phyloP scores from a whole-genome alignment of 2,797 vertebrate genomes.

The Rachycentron canadum region DNA sequence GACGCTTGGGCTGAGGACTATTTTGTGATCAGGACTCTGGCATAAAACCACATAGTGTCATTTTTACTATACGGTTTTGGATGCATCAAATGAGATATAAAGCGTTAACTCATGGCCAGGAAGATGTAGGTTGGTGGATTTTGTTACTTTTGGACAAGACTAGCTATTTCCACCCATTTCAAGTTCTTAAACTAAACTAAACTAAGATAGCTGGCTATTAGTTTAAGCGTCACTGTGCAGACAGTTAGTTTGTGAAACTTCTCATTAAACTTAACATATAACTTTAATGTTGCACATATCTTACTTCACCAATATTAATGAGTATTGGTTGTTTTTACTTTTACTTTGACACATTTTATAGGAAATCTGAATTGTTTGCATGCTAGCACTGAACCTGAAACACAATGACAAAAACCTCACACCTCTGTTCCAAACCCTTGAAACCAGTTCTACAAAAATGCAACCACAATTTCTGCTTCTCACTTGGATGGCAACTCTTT shows the following conservation, averaged over 20 bases:
- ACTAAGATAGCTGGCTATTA: too few species aligned
- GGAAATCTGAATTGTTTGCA: constrained; percentile 28
- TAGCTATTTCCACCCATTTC: too few species aligned
- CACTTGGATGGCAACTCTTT: constrained; percentile 34
- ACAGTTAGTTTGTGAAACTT: neutral
- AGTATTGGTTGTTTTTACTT: constrained; percentile 2
- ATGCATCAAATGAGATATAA: too few species aligned
- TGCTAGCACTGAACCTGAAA: constrained; percentile 36
- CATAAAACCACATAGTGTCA: too few species aligned
- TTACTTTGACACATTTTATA: constrained; percentile 1
- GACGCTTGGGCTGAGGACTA: neutral
- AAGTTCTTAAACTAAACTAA: too few species aligned
- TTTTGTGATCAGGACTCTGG: too few species aligned
- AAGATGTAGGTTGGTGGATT: neutral
- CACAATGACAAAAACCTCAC: constrained; percentile 44
- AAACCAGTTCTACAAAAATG: constrained; percentile 37
- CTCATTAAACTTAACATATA: neutral
- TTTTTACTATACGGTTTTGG: too few species aligned
- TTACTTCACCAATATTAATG: neutral
- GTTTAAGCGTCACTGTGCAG: neutral
- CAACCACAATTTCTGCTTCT: constrained; percentile 36
- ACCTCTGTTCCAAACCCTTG: constrained; percentile 39
- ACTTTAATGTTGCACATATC: neutral
- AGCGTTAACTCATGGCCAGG: too few species aligned
- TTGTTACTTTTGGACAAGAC: neutral